Conservation (phyloP, 2,888 invertebrate species). For the Trilocha varians region DNA sequence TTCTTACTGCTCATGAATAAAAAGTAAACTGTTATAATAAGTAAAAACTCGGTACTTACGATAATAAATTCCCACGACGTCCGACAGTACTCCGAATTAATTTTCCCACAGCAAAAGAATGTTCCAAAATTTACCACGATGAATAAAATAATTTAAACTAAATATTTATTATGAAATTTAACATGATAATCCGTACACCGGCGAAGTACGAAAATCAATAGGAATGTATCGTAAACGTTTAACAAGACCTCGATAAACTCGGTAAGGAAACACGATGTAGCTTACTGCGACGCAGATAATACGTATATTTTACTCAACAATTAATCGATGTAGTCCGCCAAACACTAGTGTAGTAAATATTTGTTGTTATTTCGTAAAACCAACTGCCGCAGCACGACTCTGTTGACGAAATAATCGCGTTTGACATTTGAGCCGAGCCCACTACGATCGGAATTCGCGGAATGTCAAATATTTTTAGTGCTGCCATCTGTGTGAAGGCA, state of each 20-base stretch:
- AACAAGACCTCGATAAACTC: slow-evolving; percentile 38
- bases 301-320: slow-evolving; percentile 47
- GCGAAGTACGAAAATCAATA: slow-evolving; percentile 68
- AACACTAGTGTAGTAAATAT: slow-evolving; percentile 49
- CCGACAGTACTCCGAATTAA: slow-evolving; percentile 34
- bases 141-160: slow-evolving; percentile 16
- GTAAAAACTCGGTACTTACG: slow-evolving; percentile 31
- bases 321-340: slow-evolving; percentile 59
- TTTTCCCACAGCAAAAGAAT: slow-evolving; percentile 27
- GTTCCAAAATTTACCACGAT: slow-evolving; percentile 16
- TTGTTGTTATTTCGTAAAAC: slow-evolving; percentile 69
- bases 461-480: slow-evolving; percentile 80
- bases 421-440: slow-evolving; percentile 83
- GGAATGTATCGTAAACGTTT: slow-evolving; percentile 38
- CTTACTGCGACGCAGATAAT: slow-evolving; percentile 38
- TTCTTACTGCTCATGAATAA: neutral
- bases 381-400: slow-evolving; percentile 71
- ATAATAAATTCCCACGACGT: slow-evolving; percentile 45
- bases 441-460: slow-evolving; percentile 76
- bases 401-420: slow-evolving; percentile 76
- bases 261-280: slow-evolving; percentile 42
- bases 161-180: slow-evolving; percentile 38
- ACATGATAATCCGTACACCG: slow-evolving; percentile 57
- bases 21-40: neutral
- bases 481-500: slow-evolving; percentile 74